Percentiles rank a stretch among this genome's conserved stretches.
phyloP scores from a whole-genome alignment of 1,140 invertebrate species.

The Drosophila willistoni region DNA sequence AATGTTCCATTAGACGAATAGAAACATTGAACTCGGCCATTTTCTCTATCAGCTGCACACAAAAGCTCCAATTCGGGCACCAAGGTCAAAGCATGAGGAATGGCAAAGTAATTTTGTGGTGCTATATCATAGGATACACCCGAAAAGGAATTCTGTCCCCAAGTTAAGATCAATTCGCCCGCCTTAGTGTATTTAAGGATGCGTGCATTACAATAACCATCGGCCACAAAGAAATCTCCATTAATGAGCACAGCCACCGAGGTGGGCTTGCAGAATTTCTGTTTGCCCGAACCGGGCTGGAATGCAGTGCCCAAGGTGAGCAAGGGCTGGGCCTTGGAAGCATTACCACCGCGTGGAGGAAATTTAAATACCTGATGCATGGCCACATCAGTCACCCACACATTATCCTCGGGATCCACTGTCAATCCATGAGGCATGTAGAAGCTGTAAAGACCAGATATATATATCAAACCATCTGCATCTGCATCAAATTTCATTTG shows the following conservation, averaged over 20 bases:
- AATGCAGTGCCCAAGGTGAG: conserved; percentile 86
- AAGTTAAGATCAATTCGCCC: conserved; percentile 88
- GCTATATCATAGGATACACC: conserved; percentile 72
- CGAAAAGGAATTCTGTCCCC: conserved; percentile 85
- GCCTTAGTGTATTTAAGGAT: conserved; percentile 92
- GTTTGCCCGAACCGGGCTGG: conserved; percentile 90
- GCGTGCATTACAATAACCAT: conserved; percentile 97
- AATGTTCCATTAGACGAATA: conserved; percentile 87
- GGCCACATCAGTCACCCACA: conserved; percentile 95
- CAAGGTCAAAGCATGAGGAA: conserved; percentile 93
- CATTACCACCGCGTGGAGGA: conserved; percentile 82
- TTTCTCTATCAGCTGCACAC: conserved; percentile 96
- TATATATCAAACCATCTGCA: neutral
- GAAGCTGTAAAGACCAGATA: conserved; percentile 88
- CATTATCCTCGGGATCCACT: conserved; percentile 91
- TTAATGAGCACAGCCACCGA: conserved; percentile 92
- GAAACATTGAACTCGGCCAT: conserved; percentile 93
- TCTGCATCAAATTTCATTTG: conserved; percentile 32
- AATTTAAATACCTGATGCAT: conserved; percentile 96
- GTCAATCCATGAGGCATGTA: conserved; percentile 97
- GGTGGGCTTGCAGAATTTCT: conserved; percentile 96
- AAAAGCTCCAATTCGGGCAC: conserved; percentile 89
- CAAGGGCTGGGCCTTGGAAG: conserved; percentile 67
- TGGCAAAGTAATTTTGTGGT: conserved; percentile 86
- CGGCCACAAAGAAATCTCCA: conserved; percentile 96